Conservation (phyloP, 37 sponge, comb jelly and placozoan genomes). For the Theonella swinhoei region DNA sequence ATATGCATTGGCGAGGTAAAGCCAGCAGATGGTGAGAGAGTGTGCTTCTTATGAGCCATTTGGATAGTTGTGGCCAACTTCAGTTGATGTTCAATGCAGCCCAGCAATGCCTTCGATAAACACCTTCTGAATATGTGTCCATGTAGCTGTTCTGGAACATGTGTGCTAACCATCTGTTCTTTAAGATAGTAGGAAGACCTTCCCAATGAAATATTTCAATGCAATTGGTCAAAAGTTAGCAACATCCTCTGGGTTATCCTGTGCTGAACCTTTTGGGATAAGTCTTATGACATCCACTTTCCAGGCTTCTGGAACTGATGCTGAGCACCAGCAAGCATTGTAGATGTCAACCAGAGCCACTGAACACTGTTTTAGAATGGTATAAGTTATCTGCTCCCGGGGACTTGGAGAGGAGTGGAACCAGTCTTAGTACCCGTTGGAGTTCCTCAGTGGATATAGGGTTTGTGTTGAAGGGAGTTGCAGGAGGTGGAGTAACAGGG, state of each 20-base stretch:
- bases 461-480: background rate
- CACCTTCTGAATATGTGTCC: background rate
- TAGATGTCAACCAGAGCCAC: background rate
- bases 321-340: background rate
- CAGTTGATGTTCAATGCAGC: background rate
- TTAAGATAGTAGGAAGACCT: background rate
- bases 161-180: background rate
- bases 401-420: background rate
- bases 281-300: background rate
- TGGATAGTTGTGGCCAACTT: background rate
- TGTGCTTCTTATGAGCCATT: constrained; percentile 9
- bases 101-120: background rate
- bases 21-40: constrained; percentile 9
- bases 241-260: background rate
- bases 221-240: background rate
- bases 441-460: background rate
- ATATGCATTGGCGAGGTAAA: constrained; percentile 31
- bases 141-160: background rate
- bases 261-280: background rate
- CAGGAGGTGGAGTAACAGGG: background rate
- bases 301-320: background rate
- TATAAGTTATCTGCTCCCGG: background rate
- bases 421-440: background rate
- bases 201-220: background rate
- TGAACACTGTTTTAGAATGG: background rate